These are phyloP conservation scores for Bombus soroeensis DNA, from an alignment of 1,140 invertebrate species.

Conservation along the genomic window DNA sequence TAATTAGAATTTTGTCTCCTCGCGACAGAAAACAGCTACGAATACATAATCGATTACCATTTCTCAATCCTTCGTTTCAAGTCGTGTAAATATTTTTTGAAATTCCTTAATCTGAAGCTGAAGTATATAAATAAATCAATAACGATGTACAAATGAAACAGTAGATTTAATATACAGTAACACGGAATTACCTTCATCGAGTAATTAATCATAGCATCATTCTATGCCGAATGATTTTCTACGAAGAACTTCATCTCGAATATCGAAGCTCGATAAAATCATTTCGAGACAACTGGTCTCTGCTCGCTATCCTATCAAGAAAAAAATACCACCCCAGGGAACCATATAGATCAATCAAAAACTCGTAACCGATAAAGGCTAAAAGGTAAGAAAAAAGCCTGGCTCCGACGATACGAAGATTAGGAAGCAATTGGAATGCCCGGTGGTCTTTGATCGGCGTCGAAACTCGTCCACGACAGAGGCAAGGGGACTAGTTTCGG, in stretches of 20 bases:
- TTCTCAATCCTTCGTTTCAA: too few species aligned
- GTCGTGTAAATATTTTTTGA: too few species aligned
- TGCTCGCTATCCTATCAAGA: too few species aligned
- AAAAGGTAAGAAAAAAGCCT: background rate
- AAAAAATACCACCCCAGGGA: background rate
- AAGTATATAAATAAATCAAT: too few species aligned
- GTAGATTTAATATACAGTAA: too few species aligned
- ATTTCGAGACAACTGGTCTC: background rate
- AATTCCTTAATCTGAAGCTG: too few species aligned
- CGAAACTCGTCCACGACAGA: constrained; percentile 27
- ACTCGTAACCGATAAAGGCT: constrained; percentile 14
- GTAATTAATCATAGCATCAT: too few species aligned
- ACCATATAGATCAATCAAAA: background rate
- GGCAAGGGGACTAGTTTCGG: background rate
- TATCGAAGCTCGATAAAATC: background rate
- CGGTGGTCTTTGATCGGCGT: constrained; percentile 66
- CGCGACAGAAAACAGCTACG: too few species aligned
- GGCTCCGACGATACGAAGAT: constrained; percentile 48
- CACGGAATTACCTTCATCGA: too few species aligned
- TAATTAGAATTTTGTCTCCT: too few species aligned
- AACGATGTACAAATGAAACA: too few species aligned
- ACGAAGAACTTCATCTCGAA: background rate
- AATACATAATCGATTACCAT: too few species aligned
- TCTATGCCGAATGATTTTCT: background rate
- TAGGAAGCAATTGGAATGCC: constrained; percentile 69